These are phyloP conservation scores for Eupeodes latifasciatus DNA, from an alignment of 2,888 invertebrate genomes.

Conservation along the genomic window DNA sequence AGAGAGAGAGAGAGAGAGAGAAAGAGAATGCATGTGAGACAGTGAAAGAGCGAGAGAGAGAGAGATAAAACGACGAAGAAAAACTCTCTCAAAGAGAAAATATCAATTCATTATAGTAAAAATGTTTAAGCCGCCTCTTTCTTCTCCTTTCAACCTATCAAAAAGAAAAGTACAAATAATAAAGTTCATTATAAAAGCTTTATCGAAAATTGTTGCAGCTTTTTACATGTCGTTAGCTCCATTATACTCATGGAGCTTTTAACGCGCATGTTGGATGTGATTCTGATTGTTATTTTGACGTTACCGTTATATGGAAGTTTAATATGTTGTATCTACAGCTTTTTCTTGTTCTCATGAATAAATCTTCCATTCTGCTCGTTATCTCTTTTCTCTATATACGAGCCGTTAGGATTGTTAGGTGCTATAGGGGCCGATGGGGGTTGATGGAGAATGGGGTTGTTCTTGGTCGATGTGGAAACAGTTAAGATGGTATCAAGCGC, in stretches of 20 bases:
- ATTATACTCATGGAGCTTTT: conserved; percentile 7
- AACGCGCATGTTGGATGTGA: conserved; percentile 67
- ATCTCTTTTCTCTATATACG: conserved; percentile 1
- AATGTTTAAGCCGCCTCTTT: background rate
- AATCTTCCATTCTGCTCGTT: conserved; percentile 39
- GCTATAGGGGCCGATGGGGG: too few species aligned
- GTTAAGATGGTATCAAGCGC: conserved; percentile 31
- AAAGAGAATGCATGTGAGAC: background rate
- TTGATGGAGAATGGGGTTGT: too few species aligned
- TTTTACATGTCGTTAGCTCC: conserved; percentile 33
- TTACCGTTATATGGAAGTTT: conserved; percentile 3
- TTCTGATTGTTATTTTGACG: background rate
- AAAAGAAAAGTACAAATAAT: background rate
- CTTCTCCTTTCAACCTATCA: background rate
- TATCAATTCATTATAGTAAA: conserved; percentile 57
- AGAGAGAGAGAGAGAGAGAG: conserved; percentile 9
- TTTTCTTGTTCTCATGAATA: conserved; percentile 62
- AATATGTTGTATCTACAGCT: conserved; percentile 2
- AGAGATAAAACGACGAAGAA: background rate
- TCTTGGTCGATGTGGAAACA: background rate
- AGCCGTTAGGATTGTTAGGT: too few species aligned
- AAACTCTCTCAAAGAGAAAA: conserved; percentile 16
- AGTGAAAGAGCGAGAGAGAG: background rate
- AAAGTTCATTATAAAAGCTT: conserved; percentile 43
- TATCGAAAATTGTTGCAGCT: conserved; percentile 38